A percentile compares a stretch with the other conserved stretches of the same genome.
Conservation (phyloP, 2,113 vertebrate species). For the Thamnaconus septentrionalis region DNA sequence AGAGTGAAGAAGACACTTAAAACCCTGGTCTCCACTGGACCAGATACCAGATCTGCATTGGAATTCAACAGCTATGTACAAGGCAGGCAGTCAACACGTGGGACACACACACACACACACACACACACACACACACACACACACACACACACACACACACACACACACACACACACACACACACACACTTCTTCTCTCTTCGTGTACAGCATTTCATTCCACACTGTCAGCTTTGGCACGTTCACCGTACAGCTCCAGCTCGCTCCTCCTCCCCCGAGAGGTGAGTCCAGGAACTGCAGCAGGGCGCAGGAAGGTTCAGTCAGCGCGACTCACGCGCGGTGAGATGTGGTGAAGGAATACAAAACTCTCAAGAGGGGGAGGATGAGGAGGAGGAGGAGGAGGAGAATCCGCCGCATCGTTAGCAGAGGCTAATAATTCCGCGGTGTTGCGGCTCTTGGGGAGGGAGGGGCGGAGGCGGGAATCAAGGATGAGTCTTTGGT, state of each 20-base stretch:
- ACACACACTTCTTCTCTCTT: slow-evolving; percentile 17
- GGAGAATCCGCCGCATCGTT: no score
- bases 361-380: no score
- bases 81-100: slow-evolving; percentile 40
- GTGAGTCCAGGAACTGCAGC: slow-evolving; percentile 18
- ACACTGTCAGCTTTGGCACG: slow-evolving; percentile 64
- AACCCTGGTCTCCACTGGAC: slow-evolving; percentile 56
- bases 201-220: slow-evolving; percentile 30
- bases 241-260: slow-evolving; percentile 37
- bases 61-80: slow-evolving; percentile 65
- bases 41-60: slow-evolving; percentile 67
- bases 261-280: background rate
- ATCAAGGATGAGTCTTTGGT: no score
- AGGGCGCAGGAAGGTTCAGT: background rate
- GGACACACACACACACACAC: slow-evolving; percentile 49
- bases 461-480: no score
- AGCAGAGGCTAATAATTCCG: no score
- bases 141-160: slow-evolving; percentile 50
- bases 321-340: no score
- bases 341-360: no score
- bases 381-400: no score
- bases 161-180: slow-evolving; percentile 36
- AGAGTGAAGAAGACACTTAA: slow-evolving; percentile 70
- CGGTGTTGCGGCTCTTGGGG: no score
- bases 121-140: slow-evolving; percentile 20